Percentiles rank a stretch among this genome's conserved stretches.
These are phyloP conservation scores for Drosophila pseudoobscura DNA, from an alignment of 1,140 invertebrate genomes.

Conservation along the genomic window DNA sequence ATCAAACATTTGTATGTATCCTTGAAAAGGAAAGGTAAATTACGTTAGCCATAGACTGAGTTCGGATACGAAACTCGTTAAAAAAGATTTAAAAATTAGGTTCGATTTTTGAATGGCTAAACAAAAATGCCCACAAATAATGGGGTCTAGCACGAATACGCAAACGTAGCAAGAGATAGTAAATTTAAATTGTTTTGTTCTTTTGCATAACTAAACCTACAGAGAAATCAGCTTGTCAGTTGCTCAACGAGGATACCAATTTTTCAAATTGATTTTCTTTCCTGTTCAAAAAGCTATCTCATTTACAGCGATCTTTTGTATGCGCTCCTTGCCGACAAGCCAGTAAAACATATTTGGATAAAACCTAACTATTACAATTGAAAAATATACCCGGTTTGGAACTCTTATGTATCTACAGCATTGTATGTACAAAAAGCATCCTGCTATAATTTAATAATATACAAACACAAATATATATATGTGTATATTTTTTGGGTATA, in stretches of 20 bases:
- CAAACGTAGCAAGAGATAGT: too few species aligned
- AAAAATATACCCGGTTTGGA: slow-evolving; percentile 26
- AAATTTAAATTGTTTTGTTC: slow-evolving; percentile 25
- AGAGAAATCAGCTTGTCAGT: slow-evolving; percentile 35
- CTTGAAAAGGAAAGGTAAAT: slow-evolving; percentile 8
- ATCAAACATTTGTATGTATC: slow-evolving; percentile 17
- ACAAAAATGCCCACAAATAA: slow-evolving; percentile 9
- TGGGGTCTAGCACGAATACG: too few species aligned
- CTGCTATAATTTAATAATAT: slow-evolving; percentile 57
- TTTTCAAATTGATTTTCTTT: slow-evolving; percentile 16
- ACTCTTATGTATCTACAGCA: slow-evolving; percentile 54
- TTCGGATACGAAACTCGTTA: slow-evolving; percentile 7
- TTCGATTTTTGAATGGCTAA: slow-evolving; percentile 25
- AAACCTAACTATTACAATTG: slow-evolving; percentile 42
- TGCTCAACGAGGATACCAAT: slow-evolving; percentile 42
- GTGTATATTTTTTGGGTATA: slow-evolving; percentile 9
- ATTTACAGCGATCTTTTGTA: slow-evolving; percentile 9
- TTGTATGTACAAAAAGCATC: slow-evolving; percentile 72
- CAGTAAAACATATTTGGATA: slow-evolving; percentile 18
- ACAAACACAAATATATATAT: slow-evolving; percentile 46
- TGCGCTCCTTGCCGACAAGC: slow-evolving; percentile 11
- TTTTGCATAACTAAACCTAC: slow-evolving; percentile 36
- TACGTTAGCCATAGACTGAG: slow-evolving; percentile 14
- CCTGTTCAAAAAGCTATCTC: slow-evolving; percentile 28
- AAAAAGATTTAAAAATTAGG: slow-evolving; percentile 31